Evolutionary conservation across 2,797 vertebrate genomes (phyloP).

Genomic region (Ceryle rudis): DNA sequence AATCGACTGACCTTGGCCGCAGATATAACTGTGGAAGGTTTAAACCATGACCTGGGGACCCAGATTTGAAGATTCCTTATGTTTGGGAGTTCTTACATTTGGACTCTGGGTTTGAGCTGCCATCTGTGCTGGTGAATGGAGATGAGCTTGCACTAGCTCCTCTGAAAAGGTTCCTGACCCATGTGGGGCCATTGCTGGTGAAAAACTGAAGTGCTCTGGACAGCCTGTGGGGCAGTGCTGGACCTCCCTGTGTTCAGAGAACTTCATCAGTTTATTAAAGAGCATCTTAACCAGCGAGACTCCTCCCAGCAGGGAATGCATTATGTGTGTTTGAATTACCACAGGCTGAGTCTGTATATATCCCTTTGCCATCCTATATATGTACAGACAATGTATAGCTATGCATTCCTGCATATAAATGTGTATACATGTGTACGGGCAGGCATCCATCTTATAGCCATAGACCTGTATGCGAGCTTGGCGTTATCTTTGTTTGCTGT

Average conservation of each 20-base stretch:
- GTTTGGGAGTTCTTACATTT: background rate
- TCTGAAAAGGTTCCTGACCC: background rate
- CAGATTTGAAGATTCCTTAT: background rate
- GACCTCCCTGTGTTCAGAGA: background rate
- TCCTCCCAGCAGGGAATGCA: background rate
- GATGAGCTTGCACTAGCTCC: background rate
- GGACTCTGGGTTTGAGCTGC: background rate
- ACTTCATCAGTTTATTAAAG: background rate
- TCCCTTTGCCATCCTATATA: background rate
- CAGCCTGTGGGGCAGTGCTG: background rate
- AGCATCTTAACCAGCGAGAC: background rate
- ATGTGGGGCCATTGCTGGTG: background rate
- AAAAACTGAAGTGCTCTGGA: background rate
- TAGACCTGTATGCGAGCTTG: background rate
- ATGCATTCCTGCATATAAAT: background rate
- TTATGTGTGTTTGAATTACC: background rate
- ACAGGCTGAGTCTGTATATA: background rate
- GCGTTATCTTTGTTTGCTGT: background rate
- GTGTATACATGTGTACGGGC: background rate
- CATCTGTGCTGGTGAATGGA: background rate
- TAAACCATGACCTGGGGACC: background rate
- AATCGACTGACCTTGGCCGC: background rate
- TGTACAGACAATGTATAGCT: background rate
- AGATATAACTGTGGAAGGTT: background rate
- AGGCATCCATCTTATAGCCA: background rate